Conservation (phyloP, 2,797 vertebrate species). For the Chrosomus eos region DNA sequence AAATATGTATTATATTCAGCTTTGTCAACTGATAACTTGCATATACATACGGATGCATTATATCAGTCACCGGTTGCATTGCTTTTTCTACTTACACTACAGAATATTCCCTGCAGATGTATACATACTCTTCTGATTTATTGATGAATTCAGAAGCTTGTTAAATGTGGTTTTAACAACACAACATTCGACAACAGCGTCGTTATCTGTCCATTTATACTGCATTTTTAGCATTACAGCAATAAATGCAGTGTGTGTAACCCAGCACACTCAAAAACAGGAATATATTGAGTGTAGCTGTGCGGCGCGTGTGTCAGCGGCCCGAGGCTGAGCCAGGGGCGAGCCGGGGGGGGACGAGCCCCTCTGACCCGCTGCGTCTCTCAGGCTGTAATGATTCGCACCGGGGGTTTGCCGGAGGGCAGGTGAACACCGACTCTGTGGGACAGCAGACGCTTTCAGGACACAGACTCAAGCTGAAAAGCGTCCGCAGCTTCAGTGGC, state of each 20-base stretch:
- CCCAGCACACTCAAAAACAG: background rate
- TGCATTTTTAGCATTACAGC: background rate
- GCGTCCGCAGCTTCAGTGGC: background rate
- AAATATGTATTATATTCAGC: too few species aligned
- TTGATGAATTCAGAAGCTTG: background rate
- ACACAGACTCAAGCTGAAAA: constrained; percentile 44
- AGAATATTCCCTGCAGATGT: too few species aligned
- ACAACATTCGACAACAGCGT: background rate
- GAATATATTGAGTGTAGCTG: background rate
- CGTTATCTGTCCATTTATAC: background rate
- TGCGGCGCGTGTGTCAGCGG: constrained; percentile 19
- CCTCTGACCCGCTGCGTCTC: constrained; percentile 72
- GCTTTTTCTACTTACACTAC: too few species aligned
- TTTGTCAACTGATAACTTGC: too few species aligned
- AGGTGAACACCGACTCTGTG: constrained; percentile 63
- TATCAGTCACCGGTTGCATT: too few species aligned
- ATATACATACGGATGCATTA: too few species aligned
- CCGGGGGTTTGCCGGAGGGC: constrained; percentile 59
- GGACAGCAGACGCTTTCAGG: constrained; percentile 43
- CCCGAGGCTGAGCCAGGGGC: constrained; percentile 69
- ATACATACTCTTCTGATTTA: too few species aligned
- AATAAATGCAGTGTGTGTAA: background rate
- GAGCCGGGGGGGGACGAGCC: constrained; percentile 68
- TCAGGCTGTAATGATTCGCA: constrained; percentile 70
- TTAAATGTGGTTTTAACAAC: background rate